Evolutionary conservation across 2,888 invertebrate genomes (phyloP).

Genomic region (Hybos culiciformis): DNA sequence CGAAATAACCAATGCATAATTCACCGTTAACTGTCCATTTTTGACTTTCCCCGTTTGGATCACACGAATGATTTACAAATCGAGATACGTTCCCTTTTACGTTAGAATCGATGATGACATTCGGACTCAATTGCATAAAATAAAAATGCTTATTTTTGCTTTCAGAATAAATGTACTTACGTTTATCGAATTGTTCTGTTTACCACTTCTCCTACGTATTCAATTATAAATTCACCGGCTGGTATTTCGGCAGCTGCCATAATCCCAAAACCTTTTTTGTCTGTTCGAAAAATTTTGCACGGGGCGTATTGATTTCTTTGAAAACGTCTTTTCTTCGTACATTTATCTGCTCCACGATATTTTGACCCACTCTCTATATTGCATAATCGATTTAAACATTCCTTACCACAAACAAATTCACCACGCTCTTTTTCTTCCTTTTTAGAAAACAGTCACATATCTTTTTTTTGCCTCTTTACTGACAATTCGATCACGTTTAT

Average conservation of each 20-base stretch:
- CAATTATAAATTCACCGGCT: conserved; percentile 83
- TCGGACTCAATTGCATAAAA: conserved; percentile 91
- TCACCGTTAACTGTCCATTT: conserved; percentile 94
- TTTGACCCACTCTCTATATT: conserved; percentile 95
- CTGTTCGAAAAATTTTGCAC: conserved; percentile 78
- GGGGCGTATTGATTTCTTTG: conserved; percentile 74
- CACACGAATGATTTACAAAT: conserved; percentile 98
- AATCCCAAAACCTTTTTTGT: conserved; percentile 93
- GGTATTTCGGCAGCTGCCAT: conserved; percentile 36
- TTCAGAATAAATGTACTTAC: conserved; percentile 78
- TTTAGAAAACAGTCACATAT: conserved; percentile 85
- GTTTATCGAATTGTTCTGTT: conserved; percentile 79
- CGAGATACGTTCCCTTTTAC: conserved; percentile 88
- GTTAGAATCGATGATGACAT: conserved; percentile 93
- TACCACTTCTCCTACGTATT: conserved; percentile 96
- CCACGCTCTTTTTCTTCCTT: conserved; percentile 76
- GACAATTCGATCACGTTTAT: conserved; percentile 67
- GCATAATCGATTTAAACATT: conserved; percentile 91
- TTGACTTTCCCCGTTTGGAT: conserved; percentile 96
- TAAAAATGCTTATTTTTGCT: conserved; percentile 89
- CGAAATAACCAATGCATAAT: conserved; percentile 92
- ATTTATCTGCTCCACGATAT: conserved; percentile 78
- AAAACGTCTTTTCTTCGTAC: conserved; percentile 89
- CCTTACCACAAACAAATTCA: conserved; percentile 82
- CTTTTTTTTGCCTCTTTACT: conserved; percentile 89